Conservation (phyloP, 1,140 invertebrate genomes). For the Helicorthomorpha holstii region DNA sequence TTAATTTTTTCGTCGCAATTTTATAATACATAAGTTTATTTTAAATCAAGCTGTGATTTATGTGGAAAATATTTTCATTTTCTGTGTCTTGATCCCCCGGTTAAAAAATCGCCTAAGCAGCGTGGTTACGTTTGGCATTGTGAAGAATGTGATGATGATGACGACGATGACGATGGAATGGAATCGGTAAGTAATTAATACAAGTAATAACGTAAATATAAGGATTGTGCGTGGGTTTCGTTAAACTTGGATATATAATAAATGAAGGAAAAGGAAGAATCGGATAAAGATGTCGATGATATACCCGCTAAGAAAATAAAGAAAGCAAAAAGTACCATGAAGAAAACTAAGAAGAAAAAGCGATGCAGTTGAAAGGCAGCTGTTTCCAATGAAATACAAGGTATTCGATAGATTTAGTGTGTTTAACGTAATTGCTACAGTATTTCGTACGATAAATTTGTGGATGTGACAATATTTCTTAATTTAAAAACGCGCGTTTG, state of each 20-base stretch:
- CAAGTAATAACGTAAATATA: background rate
- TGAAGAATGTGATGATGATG: slow-evolving; percentile 82
- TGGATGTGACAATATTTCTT: too few relatives aligned
- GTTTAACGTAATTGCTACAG: too few relatives aligned
- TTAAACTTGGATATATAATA: background rate
- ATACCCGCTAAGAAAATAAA: background rate
- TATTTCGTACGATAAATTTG: too few relatives aligned
- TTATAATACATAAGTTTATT: slow-evolving; percentile 14
- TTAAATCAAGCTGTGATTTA: slow-evolving; percentile 63
- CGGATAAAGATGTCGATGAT: background rate
- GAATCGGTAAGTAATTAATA: background rate
- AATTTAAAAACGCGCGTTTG: too few relatives aligned
- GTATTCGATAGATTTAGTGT: too few relatives aligned
- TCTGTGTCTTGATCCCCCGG: slow-evolving; percentile 72
- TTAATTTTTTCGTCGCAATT: slow-evolving; percentile 14
- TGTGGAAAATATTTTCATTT: slow-evolving; percentile 82
- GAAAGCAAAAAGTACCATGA: too few relatives aligned
- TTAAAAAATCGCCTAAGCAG: slow-evolving; percentile 82
- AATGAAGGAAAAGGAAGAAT: background rate
- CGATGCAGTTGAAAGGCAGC: too few relatives aligned
- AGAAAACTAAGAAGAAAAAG: too few relatives aligned
- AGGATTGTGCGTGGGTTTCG: background rate
- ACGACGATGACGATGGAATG: slow-evolving; percentile 39
- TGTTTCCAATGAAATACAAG: too few relatives aligned
- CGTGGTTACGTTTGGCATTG: slow-evolving; percentile 91